These are phyloP conservation scores for Meles meles DNA, from an alignment of 2,113 vertebrate genomes.

Conservation along the genomic window DNA sequence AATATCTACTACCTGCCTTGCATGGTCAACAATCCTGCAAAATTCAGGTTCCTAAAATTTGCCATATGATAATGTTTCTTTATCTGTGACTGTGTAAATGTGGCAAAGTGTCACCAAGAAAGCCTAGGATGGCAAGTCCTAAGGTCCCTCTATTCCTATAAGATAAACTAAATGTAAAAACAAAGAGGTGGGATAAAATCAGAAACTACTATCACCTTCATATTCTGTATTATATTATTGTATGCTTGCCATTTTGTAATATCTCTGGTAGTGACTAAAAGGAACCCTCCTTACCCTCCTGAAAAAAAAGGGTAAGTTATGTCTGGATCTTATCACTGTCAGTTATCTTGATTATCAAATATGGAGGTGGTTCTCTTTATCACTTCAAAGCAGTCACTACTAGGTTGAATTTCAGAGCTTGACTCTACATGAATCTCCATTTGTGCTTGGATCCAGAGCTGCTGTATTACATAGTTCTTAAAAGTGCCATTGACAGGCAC, in stretches of 20 bases:
- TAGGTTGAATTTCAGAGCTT: not conserved
- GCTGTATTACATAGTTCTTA: not conserved
- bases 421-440: not conserved
- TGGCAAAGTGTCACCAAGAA: not conserved
- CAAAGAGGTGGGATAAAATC: not conserved
- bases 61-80: not conserved
- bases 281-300: not conserved
- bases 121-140: not conserved
- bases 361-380: not conserved
- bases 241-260: not conserved
- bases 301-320: not conserved
- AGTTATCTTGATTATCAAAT: not conserved
- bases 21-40: not conserved
- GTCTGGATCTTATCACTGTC: not conserved
- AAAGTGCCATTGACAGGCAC: not conserved
- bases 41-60: not conserved
- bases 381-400: not conserved
- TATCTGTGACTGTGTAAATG: not conserved
- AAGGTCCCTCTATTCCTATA: not conserved
- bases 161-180: not conserved
- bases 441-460: not conserved
- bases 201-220: not conserved
- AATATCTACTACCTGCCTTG: not conserved
- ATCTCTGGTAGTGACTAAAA: not conserved
- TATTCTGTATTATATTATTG: not conserved